Conservation (phyloP, 2,113 vertebrate species). For the Coracopsis vasa region DNA sequence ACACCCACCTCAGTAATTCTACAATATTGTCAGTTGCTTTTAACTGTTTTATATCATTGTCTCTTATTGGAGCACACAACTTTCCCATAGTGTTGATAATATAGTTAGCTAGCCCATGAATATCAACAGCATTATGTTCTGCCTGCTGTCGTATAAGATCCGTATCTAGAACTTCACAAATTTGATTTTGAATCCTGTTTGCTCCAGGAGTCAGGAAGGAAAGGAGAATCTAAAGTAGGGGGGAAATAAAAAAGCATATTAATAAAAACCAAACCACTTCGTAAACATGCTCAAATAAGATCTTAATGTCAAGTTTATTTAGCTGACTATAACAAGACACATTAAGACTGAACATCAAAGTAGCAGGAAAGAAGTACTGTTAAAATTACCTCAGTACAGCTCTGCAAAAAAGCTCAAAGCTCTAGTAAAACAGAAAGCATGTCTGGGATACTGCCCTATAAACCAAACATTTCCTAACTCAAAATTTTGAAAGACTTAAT, state of each 20-base stretch:
- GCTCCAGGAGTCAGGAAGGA: constrained; percentile 90
- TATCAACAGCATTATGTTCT: constrained; percentile 86
- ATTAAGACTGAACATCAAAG: neutral
- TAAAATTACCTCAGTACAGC: neutral
- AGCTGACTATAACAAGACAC: neutral
- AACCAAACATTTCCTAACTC: neutral
- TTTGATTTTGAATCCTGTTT: constrained; percentile 89
- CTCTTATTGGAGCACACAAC: constrained; percentile 87
- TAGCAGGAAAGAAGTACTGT: neutral
- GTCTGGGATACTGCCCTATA: neutral
- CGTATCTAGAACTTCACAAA: constrained; percentile 89
- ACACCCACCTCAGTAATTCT: constrained; percentile 73
- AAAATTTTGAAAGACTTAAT: neutral
- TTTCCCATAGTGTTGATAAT: constrained; percentile 91
- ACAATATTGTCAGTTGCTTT: constrained; percentile 81
- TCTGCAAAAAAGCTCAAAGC: neutral
- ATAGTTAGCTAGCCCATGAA: constrained; percentile 86
- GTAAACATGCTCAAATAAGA: neutral
- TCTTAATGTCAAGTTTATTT: neutral
- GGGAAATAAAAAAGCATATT: neutral
- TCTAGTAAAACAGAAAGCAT: neutral
- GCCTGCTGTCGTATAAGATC: constrained; percentile 92
- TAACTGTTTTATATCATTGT: constrained; percentile 86
- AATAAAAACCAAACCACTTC: neutral
- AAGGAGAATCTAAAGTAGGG: constrained; percentile 81